A percentile compares a stretch with the other conserved stretches of the same genome.
Conservation (phyloP, 2,888 invertebrate genomes). For the Pegoplata infirma region DNA sequence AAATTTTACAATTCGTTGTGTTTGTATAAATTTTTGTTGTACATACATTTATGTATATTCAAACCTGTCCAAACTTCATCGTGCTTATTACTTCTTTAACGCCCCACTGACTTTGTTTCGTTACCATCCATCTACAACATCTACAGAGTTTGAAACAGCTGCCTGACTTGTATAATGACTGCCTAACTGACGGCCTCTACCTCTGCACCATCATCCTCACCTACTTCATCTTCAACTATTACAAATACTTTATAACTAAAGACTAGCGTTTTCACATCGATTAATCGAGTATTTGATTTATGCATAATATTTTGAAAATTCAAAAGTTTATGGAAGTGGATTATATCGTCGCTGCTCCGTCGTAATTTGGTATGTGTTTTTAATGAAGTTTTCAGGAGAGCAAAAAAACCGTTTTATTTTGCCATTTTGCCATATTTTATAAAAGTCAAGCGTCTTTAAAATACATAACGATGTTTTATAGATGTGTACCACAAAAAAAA, state of each 20-base stretch:
- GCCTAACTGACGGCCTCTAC: conserved; percentile 28
- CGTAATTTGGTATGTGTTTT: too few species aligned
- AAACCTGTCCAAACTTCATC: conserved; percentile 68
- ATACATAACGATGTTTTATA: too few species aligned
- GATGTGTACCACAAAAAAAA: too few species aligned
- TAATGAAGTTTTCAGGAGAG: too few species aligned
- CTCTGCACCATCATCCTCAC: conserved; percentile 14
- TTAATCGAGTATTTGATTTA: too few species aligned
- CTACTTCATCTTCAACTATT: background rate
- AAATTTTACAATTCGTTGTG: conserved; percentile 2
- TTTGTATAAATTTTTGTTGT: conserved; percentile 14
- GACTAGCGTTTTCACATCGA: too few species aligned
- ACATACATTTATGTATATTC: conserved; percentile 10
- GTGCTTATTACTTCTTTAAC: conserved; percentile 67
- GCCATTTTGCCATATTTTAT: too few species aligned
- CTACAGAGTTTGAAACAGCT: conserved; percentile 66
- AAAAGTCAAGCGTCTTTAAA: too few species aligned
- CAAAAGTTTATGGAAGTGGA: too few species aligned
- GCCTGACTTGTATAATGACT: conserved; percentile 36
- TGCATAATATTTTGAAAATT: too few species aligned
- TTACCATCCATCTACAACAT: conserved; percentile 22
- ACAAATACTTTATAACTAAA: background rate
- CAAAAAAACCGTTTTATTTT: too few species aligned
- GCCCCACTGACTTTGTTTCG: conserved; percentile 42
- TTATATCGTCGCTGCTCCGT: too few species aligned